A percentile compares a stretch with the other conserved stretches of the same genome.
phyloP scores from a whole-genome alignment of 2,113 vertebrate species.

The Actenoides lindsayi region DNA sequence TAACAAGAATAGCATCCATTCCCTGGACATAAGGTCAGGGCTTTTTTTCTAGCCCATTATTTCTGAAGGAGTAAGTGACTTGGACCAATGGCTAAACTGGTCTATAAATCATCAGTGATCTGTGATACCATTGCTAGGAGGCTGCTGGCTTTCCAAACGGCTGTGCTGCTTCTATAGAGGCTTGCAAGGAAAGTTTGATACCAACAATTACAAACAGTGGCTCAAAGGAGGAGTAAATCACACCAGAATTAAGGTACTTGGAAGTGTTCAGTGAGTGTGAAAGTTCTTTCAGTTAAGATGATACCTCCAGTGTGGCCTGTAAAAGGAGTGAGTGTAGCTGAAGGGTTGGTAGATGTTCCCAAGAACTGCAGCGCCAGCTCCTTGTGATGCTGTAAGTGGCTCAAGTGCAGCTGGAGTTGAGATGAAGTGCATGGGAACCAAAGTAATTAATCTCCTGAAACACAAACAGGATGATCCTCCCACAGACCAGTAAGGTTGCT shows the following conservation, averaged over 20 bases:
- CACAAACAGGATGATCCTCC: background rate
- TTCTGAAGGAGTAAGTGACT: background rate
- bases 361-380: background rate
- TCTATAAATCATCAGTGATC: background rate
- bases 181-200: background rate
- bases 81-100: background rate
- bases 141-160: background rate
- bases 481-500: background rate
- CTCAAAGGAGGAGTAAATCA: background rate
- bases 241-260: background rate
- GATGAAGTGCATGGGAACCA: background rate
- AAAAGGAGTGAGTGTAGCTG: fast-evolving
- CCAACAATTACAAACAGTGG: background rate
- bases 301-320: fast-evolving
- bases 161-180: background rate
- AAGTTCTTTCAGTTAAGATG: background rate
- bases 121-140: background rate
- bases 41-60: background rate
- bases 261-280: background rate
- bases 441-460: background rate
- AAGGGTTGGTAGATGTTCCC: background rate
- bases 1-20: constrained; percentile 49
- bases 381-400: background rate
- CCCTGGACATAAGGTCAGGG: background rate
- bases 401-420: background rate